These are phyloP conservation scores for Dascillus cervinus DNA, from an alignment of 2,888 invertebrate species.

Conservation along the genomic window DNA sequence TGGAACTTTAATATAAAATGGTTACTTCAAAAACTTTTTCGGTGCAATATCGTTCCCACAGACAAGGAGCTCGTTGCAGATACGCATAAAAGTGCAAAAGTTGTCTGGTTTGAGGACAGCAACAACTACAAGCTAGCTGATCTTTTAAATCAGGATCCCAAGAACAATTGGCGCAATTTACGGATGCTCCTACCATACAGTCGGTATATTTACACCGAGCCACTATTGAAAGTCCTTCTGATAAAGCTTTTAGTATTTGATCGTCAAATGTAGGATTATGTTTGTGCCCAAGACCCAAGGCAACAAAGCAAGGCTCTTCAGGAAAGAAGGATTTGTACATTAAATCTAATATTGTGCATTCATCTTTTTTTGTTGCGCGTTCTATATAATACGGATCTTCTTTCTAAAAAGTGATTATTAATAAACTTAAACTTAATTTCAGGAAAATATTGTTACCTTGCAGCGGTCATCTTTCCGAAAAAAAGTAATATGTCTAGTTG, in stretches of 20 bases:
- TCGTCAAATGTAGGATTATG: conserved; percentile 38
- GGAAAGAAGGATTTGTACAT: conserved; percentile 47
- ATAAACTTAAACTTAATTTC: too few species aligned
- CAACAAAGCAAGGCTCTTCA: conserved; percentile 46
- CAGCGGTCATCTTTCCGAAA: too few species aligned
- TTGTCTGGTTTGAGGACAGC: conserved; percentile 38
- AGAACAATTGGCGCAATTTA: conserved; percentile 44
- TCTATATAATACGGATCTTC: conserved; percentile 33
- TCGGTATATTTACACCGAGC: conserved; percentile 39
- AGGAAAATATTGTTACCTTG: too few species aligned
- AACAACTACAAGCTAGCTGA: conserved; percentile 46
- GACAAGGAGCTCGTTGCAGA: conserved; percentile 41
- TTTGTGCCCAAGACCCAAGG: conserved; percentile 43
- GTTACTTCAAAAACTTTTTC: conserved; percentile 47
- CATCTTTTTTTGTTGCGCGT: conserved; percentile 40
- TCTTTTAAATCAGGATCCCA: conserved; percentile 49
- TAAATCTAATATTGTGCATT: conserved; percentile 42
- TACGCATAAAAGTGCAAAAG: conserved; percentile 49
- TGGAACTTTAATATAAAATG: background rate
- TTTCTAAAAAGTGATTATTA: too few species aligned
- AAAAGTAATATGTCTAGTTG: too few species aligned
- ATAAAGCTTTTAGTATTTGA: conserved; percentile 40
- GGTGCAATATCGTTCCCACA: conserved; percentile 42
- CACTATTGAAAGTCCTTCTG: conserved; percentile 34
- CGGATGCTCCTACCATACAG: conserved; percentile 41